Evolutionary conservation across 2,113 vertebrate species (phyloP), one percentile per base, ranked within the genome.

Genomic region (Leptobrachium leishanense): DNA sequence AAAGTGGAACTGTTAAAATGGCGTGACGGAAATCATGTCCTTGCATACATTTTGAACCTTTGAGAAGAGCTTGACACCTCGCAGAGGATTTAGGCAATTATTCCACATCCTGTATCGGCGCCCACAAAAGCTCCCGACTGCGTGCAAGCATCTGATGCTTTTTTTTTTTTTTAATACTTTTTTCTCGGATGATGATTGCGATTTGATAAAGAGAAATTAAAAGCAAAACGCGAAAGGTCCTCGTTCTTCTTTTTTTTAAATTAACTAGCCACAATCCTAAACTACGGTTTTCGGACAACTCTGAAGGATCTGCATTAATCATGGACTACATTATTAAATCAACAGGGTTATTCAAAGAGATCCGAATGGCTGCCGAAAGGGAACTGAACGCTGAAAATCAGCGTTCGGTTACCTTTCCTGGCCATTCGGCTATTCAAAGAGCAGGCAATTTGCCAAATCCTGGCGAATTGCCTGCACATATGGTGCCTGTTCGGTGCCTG

Each of bases 251-350:
- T 70, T 77, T 70, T 40, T 43, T 4, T 13, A 40, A 44, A 69
- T 6, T 43, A 43, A 10, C 41, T 10, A 54, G 10, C 55, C 39
- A 44, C 44, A 39, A 15, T 59, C 42, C 2, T 55, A 40, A 76
- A 68, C 6, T 43, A 13, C 65, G 46, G 54, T 76, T 76, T 44
- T 44, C 20, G 62, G 67, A 70, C 53, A 12, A 67, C 64, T 7
- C n/a, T 76, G 55, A 76, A 68, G 41, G 7, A 40, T n/a, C 11
- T 31, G 20, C 74, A 77, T 71, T 72, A 50, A 78, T 78, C 76
- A 72, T 62, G 57, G 15, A 43, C 13, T 31, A 65, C 31, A 39
- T 54, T 41, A 20, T 71, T 70, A 46, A 5, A 12, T 70, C 64
- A 31, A 31, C 20, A 31, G 20, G 20, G 20, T 31, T 31, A 31